Evolutionary conservation across 53 echinoderm and acorn worm genomes (phyloP).

Genomic region (Zoroaster sp.): DNA sequence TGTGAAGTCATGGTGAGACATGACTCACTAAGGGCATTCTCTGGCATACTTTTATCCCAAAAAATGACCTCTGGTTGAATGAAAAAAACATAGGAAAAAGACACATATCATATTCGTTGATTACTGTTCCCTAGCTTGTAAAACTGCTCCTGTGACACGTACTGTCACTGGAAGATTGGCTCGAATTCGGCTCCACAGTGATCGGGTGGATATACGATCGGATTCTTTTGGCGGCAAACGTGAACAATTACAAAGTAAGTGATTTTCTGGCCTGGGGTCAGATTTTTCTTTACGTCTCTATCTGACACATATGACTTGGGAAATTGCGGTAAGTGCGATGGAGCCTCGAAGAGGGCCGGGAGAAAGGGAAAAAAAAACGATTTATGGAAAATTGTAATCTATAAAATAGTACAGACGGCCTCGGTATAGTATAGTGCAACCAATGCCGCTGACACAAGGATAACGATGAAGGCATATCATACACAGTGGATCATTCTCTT

Average conservation of each 20-base stretch:
- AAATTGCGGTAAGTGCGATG: neutral
- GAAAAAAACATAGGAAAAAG: neutral
- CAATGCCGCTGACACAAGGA: neutral
- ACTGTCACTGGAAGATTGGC: neutral
- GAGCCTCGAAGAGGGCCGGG: neutral
- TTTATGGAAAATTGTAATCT: neutral
- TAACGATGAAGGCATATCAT: neutral
- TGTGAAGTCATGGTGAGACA: neutral
- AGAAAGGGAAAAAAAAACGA: neutral
- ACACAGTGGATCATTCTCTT: neutral
- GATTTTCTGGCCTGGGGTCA: conserved; percentile 8
- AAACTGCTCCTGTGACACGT: neutral
- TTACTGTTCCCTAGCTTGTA: neutral
- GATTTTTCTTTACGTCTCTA: neutral
- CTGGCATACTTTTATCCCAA: neutral
- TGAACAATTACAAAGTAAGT: conserved; percentile 21
- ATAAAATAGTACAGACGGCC: neutral
- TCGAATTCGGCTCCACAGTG: neutral
- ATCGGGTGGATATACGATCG: neutral
- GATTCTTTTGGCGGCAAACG: conserved; percentile 9
- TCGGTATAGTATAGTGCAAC: neutral
- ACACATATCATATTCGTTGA: neutral
- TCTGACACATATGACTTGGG: neutral
- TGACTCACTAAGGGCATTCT: neutral
- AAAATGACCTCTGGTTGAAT: neutral